These are phyloP conservation scores for Rhinolophus sinicus DNA, from an alignment of 2,113 vertebrate genomes.

Conservation along the genomic window DNA sequence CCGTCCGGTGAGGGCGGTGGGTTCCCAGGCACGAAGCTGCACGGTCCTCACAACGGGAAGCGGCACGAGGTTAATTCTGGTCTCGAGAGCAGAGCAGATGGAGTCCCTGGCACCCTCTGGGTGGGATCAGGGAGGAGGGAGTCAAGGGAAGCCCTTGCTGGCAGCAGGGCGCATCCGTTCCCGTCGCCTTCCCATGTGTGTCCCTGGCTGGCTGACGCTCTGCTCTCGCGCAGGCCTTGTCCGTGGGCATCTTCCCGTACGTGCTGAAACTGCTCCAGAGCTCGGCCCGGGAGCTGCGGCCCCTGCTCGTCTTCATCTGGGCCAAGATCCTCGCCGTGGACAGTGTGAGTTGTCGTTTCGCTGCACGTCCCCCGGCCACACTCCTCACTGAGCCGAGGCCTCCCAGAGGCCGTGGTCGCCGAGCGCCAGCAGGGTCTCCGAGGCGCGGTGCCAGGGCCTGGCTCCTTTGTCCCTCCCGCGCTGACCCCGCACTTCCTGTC, in stretches of 20 bases:
- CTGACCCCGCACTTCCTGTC: rapidly evolving
- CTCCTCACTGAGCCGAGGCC: rapidly evolving
- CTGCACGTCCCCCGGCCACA: too few species aligned
- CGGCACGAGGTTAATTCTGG: too few species aligned
- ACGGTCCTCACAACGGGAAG: too few species aligned
- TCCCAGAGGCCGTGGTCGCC: rapidly evolving
- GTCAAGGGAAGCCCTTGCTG: background rate
- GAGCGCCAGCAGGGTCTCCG: background rate
- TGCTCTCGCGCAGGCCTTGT: slow-evolving; percentile 90
- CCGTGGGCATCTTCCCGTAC: slow-evolving; percentile 98
- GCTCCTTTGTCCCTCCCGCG: background rate
- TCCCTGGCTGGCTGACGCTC: background rate
- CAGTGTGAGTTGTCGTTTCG: slow-evolving; percentile 90
- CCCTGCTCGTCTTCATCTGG: slow-evolving; percentile 99
- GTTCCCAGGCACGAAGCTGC: background rate
- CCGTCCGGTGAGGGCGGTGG: rapidly evolving
- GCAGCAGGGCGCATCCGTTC: background rate
- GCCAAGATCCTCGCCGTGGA: slow-evolving; percentile 99
- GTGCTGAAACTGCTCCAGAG: slow-evolving; percentile 98
- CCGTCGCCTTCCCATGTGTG: background rate
- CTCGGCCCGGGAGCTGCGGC: slow-evolving; percentile 96
- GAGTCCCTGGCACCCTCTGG: background rate
- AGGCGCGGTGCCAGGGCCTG: too few species aligned
- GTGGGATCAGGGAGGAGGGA: background rate
- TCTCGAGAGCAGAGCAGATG: too few species aligned